phyloP scores from a whole-genome alignment of 2,113 vertebrate species.

The Rafetus swinhoei region DNA sequence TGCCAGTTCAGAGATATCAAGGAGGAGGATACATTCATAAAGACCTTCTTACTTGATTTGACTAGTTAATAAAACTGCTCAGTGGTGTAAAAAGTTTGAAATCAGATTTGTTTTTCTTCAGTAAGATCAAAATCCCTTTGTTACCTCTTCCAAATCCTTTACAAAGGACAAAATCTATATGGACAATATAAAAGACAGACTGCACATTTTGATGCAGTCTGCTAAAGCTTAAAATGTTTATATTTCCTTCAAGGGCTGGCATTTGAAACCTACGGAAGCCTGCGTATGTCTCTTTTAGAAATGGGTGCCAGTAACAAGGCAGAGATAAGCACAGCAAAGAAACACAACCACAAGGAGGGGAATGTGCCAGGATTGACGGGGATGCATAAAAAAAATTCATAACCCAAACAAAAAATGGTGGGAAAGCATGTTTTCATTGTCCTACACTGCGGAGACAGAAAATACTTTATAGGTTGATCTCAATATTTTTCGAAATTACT shows the following conservation, averaged over 20 bases:
- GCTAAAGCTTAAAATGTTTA: neutral
- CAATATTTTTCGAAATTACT: neutral
- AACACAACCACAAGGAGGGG: neutral
- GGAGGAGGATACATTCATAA: conserved; percentile 12
- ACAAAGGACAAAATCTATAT: conserved; percentile 26
- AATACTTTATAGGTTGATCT: neutral
- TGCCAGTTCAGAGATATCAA: conserved; percentile 15
- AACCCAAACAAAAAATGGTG: neutral
- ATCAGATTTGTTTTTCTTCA: neutral
- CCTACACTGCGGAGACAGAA: accelerated
- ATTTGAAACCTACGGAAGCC: neutral
- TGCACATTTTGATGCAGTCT: neutral
- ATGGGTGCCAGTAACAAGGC: neutral
- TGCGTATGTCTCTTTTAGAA: neutral
- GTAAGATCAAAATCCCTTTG: neutral
- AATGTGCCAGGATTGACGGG: neutral
- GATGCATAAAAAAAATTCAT: neutral
- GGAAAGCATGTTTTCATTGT: neutral
- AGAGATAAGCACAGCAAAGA: neutral
- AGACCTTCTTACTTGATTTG: neutral
- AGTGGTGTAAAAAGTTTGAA: neutral
- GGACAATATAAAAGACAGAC: neutral
- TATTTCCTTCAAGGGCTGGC: neutral
- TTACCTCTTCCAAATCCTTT: neutral
- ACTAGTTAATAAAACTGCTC: neutral